Evolutionary conservation across 2,113 vertebrate species (phyloP).

Genomic region (Chloropsis hardwickii): DNA sequence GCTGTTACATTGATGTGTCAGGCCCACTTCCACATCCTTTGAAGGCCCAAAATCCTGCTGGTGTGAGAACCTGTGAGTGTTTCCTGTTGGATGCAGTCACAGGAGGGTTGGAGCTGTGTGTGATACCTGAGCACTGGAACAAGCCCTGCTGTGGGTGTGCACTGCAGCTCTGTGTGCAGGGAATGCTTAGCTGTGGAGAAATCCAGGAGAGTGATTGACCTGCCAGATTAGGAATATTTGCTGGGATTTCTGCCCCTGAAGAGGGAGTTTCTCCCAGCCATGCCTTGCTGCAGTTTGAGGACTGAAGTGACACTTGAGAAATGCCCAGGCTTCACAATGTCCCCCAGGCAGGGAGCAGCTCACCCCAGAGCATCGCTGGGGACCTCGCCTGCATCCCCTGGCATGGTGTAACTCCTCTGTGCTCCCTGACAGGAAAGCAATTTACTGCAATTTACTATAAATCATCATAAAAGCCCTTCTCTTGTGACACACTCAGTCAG

Average conservation of each 20-base stretch:
- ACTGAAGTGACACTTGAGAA: background rate
- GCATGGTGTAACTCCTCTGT: background rate
- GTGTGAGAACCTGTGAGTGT: background rate
- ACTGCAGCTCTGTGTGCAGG: background rate
- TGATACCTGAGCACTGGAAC: background rate
- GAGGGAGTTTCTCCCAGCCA: background rate
- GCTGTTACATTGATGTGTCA: background rate
- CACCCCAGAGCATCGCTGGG: background rate
- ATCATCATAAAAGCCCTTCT: slow-evolving; percentile 59
- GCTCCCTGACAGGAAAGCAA: slow-evolving; percentile 58
- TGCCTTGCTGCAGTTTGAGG: background rate
- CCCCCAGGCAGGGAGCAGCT: background rate
- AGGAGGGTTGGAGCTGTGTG: background rate
- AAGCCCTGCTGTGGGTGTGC: background rate
- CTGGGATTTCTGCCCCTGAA: background rate
- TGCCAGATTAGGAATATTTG: background rate
- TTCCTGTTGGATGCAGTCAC: background rate
- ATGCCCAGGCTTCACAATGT: background rate
- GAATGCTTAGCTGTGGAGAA: background rate
- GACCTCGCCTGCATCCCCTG: background rate
- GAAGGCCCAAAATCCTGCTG: background rate
- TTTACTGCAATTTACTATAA: slow-evolving; percentile 67
- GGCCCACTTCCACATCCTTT: background rate
- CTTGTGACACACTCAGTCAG: slow-evolving; percentile 65
- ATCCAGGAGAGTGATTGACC: background rate